Evolutionary conservation across 64 coral and sea anemone genomes (phyloP), one percentile per base, ranked within the genome.

Genomic region (Pachyseris speciosa): DNA sequence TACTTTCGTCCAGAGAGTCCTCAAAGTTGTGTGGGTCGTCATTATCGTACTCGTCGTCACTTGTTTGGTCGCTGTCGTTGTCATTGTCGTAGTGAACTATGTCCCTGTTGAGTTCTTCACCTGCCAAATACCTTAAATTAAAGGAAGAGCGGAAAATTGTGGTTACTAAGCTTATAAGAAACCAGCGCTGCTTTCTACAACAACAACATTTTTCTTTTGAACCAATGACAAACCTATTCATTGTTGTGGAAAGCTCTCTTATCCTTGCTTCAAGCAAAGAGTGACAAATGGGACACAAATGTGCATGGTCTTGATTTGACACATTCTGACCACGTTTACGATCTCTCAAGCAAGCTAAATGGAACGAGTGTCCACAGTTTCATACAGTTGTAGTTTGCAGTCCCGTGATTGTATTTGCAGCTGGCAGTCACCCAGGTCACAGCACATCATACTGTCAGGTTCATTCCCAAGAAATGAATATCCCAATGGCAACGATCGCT

Each of bases 211-310:
- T 10, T 58, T 58, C 16, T 58, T 58, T 58, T 7, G 10, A 58
- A 58, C 53, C 20, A n/a, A n/a, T n/a, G n/a, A n/a, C n/a, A n/a
- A 58, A 69, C 34, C 66, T 37, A 30, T 69, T 69, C 66, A 69
- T 32, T 19, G 66, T 69, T 3, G 34, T 69, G 34, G 66, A 34
- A 32, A 69, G 34, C 31, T 69, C 17, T 69, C 34, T 1, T 38
- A 69, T 69, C 7, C 34, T 28, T 38, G 25, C 31, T 69, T 69
- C 26, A 16, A 69, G 66, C 34, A 38, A 37, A 37, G 29, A 9
- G 27, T 69, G 34, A 17, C 66, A 58, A 58, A 69, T 69, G 1
- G 66, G 66, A 32, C 66, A 69, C 34, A 37, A 30, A 36, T 32
- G 34, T 8, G 53, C 17, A 58, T 2, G 53, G 53, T 58, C 53